These are phyloP conservation scores for Apamea anceps DNA, from an alignment of 2,888 invertebrate species.

Conservation along the genomic window DNA sequence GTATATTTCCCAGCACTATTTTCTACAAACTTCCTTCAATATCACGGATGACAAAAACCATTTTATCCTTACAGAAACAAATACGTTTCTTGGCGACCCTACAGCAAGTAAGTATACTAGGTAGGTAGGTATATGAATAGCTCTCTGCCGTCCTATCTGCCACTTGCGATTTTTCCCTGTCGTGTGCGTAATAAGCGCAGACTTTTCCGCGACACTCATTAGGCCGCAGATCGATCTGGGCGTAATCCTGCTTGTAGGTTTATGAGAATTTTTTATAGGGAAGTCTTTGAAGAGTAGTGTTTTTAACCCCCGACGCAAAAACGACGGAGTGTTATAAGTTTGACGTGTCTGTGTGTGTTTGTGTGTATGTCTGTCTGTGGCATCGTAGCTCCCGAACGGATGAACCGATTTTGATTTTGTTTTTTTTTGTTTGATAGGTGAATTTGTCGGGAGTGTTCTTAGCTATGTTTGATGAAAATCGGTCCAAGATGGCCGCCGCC, in stretches of 20 bases:
- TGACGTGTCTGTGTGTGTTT: no score
- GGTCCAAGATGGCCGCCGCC: no score
- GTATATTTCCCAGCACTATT: background rate
- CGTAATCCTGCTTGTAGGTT: slow-evolving; percentile 42
- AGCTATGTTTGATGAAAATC: no score
- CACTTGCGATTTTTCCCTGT: slow-evolving; percentile 64
- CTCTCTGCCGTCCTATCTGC: slow-evolving; percentile 36
- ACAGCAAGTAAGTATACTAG: slow-evolving; percentile 10
- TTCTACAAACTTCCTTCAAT: background rate
- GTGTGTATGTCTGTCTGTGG: no score
- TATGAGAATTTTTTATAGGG: slow-evolving; percentile 3
- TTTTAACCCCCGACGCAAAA: no score
- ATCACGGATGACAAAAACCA: slow-evolving; percentile 10
- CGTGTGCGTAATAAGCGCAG: slow-evolving; percentile 60
- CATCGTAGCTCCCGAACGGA: no score
- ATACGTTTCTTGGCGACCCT: slow-evolving; percentile 44
- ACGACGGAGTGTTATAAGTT: no score
- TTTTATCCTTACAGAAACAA: slow-evolving; percentile 45
- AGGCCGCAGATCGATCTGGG: slow-evolving; percentile 56
- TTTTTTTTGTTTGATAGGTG: no score
- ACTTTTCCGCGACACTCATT: slow-evolving; percentile 62
- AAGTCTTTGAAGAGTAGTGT: background rate
- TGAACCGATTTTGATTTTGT: no score
- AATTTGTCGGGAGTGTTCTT: no score
- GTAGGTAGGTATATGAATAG: slow-evolving; percentile 51